Conservation (phyloP, 2,888 invertebrate genomes). For the Parthenolecanium corni region DNA sequence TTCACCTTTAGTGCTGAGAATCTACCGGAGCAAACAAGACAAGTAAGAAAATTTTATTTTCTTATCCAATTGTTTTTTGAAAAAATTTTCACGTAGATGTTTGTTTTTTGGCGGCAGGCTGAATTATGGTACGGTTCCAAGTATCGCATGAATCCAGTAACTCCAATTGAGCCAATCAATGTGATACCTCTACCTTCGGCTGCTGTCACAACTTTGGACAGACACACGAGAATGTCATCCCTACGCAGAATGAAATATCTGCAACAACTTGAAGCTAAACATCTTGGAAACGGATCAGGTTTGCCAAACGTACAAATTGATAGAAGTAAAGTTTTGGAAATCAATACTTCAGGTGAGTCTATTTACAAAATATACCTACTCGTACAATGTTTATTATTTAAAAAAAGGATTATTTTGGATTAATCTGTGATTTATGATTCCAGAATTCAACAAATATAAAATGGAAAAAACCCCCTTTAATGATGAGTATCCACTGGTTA, state of each 20-base stretch:
- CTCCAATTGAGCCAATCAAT: slow-evolving; percentile 33
- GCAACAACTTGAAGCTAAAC: slow-evolving; percentile 52
- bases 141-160: slow-evolving; percentile 34
- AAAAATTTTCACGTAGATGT: not conserved
- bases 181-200: slow-evolving; percentile 30
- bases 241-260: slow-evolving; percentile 70
- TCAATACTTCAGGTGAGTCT: slow-evolving; percentile 71
- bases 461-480: slow-evolving; percentile 52
- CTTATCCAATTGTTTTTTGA: not conserved
- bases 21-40: slow-evolving; percentile 41
- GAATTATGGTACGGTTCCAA: slow-evolving; percentile 39
- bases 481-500: slow-evolving; percentile 47
- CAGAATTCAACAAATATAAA: slow-evolving; percentile 82
- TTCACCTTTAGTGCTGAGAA: slow-evolving; percentile 87
- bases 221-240: slow-evolving; percentile 50
- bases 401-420: not conserved
- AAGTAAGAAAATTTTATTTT: slow-evolving; percentile 37
- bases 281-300: slow-evolving; percentile 33
- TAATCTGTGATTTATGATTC: not conserved
- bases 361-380: not conserved
- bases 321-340: slow-evolving; percentile 57
- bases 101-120: slow-evolving; percentile 33
- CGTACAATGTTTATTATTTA: not conserved
- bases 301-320: slow-evolving; percentile 31
- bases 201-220: slow-evolving; percentile 31